phyloP scores from a whole-genome alignment of 2,888 invertebrate species.

The Fabriciana adippe region DNA sequence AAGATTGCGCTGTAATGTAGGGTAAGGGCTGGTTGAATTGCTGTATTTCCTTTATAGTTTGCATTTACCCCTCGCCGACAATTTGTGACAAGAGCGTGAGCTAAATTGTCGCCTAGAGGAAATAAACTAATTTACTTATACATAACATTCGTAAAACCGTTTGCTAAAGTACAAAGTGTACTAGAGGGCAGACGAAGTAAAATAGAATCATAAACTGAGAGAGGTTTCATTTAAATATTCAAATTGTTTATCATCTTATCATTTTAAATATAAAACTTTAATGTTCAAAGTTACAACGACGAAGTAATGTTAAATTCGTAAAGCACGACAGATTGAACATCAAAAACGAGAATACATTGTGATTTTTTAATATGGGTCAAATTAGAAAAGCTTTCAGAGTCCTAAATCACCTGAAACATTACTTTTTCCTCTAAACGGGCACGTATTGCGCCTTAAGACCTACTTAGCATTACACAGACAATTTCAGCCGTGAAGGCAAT shows the following conservation, averaged over 20 bases:
- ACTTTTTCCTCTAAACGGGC: slow-evolving; percentile 54
- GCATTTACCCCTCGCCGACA: slow-evolving; percentile 79
- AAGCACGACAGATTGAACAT: not conserved
- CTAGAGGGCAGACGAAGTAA: not conserved
- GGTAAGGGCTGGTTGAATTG: slow-evolving; percentile 79
- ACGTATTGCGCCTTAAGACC: slow-evolving; percentile 75
- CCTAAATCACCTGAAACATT: slow-evolving; percentile 43
- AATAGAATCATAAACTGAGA: not conserved
- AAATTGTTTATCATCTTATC: too few species aligned
- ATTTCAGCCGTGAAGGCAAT: slow-evolving; percentile 62
- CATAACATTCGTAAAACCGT: slow-evolving; percentile 68
- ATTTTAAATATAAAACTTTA: too few species aligned
- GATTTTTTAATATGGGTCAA: slow-evolving; percentile 19
- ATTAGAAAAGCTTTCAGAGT: slow-evolving; percentile 26
- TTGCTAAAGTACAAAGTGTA: slow-evolving; percentile 46
- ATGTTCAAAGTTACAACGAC: too few species aligned
- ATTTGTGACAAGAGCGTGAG: slow-evolving; percentile 81
- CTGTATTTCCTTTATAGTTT: slow-evolving; percentile 82
- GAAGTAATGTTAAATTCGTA: not conserved
- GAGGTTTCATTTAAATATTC: not conserved
- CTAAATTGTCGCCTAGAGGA: slow-evolving; percentile 79
- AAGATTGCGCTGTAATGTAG: slow-evolving; percentile 79
- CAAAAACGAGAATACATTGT: slow-evolving; percentile 3
- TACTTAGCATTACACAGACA: slow-evolving; percentile 60
- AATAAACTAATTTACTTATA: slow-evolving; percentile 81